Conservation (phyloP, 1,140 invertebrate species). For the Zophobas atratus region DNA sequence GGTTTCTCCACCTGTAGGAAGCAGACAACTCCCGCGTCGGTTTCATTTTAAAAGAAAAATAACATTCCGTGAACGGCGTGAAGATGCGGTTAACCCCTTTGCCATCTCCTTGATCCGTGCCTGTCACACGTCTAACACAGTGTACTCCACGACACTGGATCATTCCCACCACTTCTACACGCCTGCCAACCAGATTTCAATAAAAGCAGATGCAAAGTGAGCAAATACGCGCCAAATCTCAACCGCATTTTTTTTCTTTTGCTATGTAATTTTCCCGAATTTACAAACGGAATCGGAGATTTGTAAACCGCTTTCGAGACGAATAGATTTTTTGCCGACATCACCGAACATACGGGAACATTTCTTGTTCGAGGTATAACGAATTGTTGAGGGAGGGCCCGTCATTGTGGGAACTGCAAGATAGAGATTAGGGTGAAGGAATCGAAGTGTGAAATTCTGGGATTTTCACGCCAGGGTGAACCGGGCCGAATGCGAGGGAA, state of each 20-base stretch:
- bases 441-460: slow-evolving; percentile 16
- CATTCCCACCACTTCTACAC: neutral
- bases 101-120: neutral
- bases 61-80: neutral
- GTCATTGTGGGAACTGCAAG: slow-evolving; percentile 8
- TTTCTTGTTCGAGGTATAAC: neutral
- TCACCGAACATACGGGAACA: neutral
- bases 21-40: too few relatives aligned
- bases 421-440: slow-evolving; percentile 14
- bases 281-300: neutral
- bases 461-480: slow-evolving; percentile 5
- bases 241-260: slow-evolving; percentile 5
- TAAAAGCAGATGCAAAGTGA: slow-evolving; percentile 6
- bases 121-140: neutral
- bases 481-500: slow-evolving; percentile 8
- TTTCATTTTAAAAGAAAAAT: neutral
- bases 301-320: neutral
- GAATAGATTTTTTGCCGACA: too few relatives aligned
- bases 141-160: neutral
- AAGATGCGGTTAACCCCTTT: too few relatives aligned
- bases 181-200: slow-evolving; percentile 9
- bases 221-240: slow-evolving; percentile 2
- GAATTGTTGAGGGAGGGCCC: slow-evolving; percentile 12
- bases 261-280: neutral
- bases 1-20: too few relatives aligned